Base-by-base conservation (phyloP, 2,797 vertebrate genomes). In the Periophthalmus magnuspinnatus region DNA sequence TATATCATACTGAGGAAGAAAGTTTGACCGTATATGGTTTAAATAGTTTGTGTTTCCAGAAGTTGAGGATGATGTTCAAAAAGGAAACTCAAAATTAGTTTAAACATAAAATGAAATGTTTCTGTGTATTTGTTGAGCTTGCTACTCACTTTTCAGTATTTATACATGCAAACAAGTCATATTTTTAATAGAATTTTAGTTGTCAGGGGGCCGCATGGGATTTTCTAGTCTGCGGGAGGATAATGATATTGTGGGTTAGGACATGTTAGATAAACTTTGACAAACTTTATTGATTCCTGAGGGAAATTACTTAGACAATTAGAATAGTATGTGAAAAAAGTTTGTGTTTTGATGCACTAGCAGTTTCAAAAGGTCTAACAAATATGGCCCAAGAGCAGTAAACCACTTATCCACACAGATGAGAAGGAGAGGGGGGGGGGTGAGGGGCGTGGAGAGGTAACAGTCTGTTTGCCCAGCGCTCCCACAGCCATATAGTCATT, bases 401-500 rank as follows among this genome's bases (percentile, higher is more conserved):
- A 83, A 76, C 69, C 65, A 80, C 64, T 64, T 65, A 16, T 65
- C 13, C 16, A 69, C 76, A 73, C 54, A 79, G 65, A 85, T 32
- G 56, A 72, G 24, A 67, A 41, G 67, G 41, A 64, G 16, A 45
- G 28, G 41, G n/a, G 47, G 28, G 41, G n/a, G 47, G 38, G 36
- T 5, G 36, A 21, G 28, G 58, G 57, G 56, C 28, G 47, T 38
- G 48, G 56, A 41, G 41, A n/a, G 54, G 74, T 83, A 81, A 70
- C 68, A 32, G 11, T 41, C 74, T 91, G 88, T 92, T 92, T 84
- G 72, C 84, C 84, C 78, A 77, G 89, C 9, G 59, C 19, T 90
- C 84, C 70, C 70, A 70, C 70, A 65, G 89, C 58, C 86, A 91
- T 93, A 92, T 89, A 92, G 69, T 89, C 78, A 90, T 91, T 85